Evolutionary conservation across 2,888 invertebrate species (phyloP), one percentile per base, ranked within the genome.

Genomic region (Sthenelais limicola): DNA sequence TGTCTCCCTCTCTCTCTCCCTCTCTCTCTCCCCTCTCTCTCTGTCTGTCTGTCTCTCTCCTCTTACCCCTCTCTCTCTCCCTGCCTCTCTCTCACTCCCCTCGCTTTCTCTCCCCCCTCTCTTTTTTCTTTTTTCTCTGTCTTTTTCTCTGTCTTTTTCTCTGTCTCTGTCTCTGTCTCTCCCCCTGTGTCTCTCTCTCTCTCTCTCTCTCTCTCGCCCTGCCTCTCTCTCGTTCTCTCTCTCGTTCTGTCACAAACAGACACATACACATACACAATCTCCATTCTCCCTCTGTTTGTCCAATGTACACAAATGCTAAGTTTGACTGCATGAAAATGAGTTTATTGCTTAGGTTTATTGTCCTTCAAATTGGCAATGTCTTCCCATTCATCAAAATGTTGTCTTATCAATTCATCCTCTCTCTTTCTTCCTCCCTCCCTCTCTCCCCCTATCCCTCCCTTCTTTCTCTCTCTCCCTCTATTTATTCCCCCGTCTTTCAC

Each of bases 161-260:
- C 51, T 24, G 21, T n/a, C 51, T n/a, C 21, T 51, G 21, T n/a
- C 51, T n/a, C 51, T 24, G 7, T 51, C 51, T n/a, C 9, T 51
- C 51, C n/a, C 21, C 24, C 51, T 24, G 21, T n/a, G 7, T 24
- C 24, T 24, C n/a, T 24, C 24, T 24, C n/a, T n/a, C 24, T 24
- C 51, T 24, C 24, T 24, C n/a, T n/a, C n/a, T 24, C 51, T 24
- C 24, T 24, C n/a, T n/a, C 24, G 21, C 24, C 24, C 51, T 24
- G 21, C 24, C 51, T n/a, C 21, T 51, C 51, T n/a, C 51, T 51
- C 51, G 7, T 51, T 51, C 51, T 5, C 51, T n/a, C 51, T n/a
- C n/a, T n/a, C n/a, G n/a, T n/a, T n/a, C n/a, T n/a, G n/a, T n/a
- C n/a, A n/a, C n/a, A n/a, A n/a, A n/a, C n/a, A n/a, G n/a, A n/a